Base-by-base conservation (phyloP, 2,797 vertebrate genomes). In the Tarsius wallacei region DNA sequence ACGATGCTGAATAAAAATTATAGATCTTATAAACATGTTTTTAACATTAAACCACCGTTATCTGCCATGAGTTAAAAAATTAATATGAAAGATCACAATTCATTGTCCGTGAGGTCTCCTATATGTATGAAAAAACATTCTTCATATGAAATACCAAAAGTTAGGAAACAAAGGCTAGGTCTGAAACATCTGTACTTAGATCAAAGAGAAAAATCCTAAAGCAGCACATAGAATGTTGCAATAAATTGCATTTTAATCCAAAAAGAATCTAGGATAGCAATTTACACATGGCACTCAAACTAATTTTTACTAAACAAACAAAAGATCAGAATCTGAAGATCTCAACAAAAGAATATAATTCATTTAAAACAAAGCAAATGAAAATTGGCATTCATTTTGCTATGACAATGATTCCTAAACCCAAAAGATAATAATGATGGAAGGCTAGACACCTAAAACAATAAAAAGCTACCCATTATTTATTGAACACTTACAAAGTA, bases 31-130 rank as follows among this genome's bases (percentile, higher is more conserved):
- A 95, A 96, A 93, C 16, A 51, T 33, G 5, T 61, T 57, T 63
- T 63, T 36, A 91, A 88, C 91, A 76, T 68, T 80, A 76, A 89
- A 33, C 47, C 26, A 74, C 5, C 64, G 64, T 70, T 88, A 76
- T 70, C 74, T 95, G 94, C 49, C 82, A 90, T 90, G 11, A 97
- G 81, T 63, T 57, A 96, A 97, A 96, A 97, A 36, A 96, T 70
- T 47, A 97, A 47, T 66, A 74, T 77, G 51, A 93, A 97, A 90
- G 53, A 42, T 17, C 55, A 95, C 1, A 73, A 53, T 91, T 97
- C 85, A 63, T 61, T 97, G 83, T 76, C 89, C 74, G 64, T 28
- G 51, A 98, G 77, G 64, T 21, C 13, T 90, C n/a, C 36, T 13
- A 10, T 90, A 84, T 84, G 16, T 51, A 78, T 70, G 91, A 53